Evolutionary conservation across 2,888 invertebrate genomes (phyloP).

Genomic region (Ganaspis brasiliensis): DNA sequence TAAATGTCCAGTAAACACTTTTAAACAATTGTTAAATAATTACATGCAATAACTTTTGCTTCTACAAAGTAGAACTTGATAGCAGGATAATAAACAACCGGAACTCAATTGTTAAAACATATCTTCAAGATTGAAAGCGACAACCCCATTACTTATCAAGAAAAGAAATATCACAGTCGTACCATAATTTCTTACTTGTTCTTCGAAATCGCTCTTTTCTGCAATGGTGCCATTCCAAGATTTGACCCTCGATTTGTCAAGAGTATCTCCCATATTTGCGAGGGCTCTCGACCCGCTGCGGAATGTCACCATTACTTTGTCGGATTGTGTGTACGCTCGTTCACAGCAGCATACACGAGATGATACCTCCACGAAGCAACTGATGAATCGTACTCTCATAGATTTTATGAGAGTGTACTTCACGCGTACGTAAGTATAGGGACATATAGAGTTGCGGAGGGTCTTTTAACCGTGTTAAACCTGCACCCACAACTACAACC

Average conservation of each 20-base stretch:
- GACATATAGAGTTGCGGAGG: constrained; percentile 60
- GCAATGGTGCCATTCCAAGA: constrained; percentile 25
- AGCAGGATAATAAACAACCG: background rate
- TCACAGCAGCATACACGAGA: constrained; percentile 9
- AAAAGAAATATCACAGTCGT: background rate
- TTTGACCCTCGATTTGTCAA: constrained; percentile 31
- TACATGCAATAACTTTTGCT: too few species aligned
- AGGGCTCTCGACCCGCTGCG: constrained; percentile 35
- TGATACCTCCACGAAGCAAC: constrained; percentile 42
- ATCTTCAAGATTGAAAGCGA: constrained; percentile 3
- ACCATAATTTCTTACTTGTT: background rate
- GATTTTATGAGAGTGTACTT: constrained; percentile 44
- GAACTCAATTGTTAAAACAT: background rate
- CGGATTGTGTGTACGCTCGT: constrained; percentile 28
- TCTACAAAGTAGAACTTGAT: background rate
- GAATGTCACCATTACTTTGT: constrained; percentile 41
- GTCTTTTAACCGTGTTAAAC: constrained; percentile 74
- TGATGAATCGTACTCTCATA: constrained; percentile 33
- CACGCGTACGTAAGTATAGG: constrained; percentile 44
- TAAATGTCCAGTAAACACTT: too few species aligned
- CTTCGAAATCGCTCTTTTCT: background rate
- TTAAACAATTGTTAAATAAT: too few species aligned
- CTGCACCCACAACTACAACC: constrained; percentile 57
- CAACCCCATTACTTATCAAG: background rate
- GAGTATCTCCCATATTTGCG: constrained; percentile 34